phyloP scores from a whole-genome alignment of 1,140 invertebrate species.

The Tetramorium alpestre region DNA sequence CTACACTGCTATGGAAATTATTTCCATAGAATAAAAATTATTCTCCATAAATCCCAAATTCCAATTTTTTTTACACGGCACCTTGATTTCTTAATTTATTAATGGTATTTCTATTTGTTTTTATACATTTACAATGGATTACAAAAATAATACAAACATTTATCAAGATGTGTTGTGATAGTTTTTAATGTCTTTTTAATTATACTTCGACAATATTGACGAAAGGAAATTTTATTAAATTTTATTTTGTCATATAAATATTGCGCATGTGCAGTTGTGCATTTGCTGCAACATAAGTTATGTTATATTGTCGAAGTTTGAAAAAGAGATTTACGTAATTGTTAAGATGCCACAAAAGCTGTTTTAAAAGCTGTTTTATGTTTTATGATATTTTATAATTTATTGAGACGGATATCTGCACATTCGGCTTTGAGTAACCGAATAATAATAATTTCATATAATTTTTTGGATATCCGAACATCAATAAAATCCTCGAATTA shows the following conservation, averaged over 20 bases:
- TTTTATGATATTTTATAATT: background rate
- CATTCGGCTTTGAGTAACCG: background rate
- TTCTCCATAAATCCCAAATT: conserved; percentile 1
- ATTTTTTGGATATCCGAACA: background rate
- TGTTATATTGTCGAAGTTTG: background rate
- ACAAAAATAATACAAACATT: background rate
- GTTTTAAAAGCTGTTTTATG: conserved; percentile 2
- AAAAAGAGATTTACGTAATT: background rate
- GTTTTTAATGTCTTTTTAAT: background rate
- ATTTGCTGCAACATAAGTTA: conserved; percentile 24
- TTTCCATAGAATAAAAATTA: conserved; percentile 3
- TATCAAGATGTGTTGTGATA: background rate
- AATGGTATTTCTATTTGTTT: background rate
- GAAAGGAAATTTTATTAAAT: background rate
- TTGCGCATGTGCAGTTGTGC: conserved; percentile 29
- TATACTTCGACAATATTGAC: background rate
- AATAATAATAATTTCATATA: conserved; percentile 18
- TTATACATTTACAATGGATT: background rate
- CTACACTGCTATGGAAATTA: background rate
- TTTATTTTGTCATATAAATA: background rate
- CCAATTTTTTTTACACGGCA: background rate
- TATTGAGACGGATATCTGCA: background rate
- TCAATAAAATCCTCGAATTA: background rate
- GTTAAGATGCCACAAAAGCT: background rate
- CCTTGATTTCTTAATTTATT: background rate